Evolutionary conservation across 2,797 vertebrate species (phyloP).

Genomic region (Antennarius maculatus): DNA sequence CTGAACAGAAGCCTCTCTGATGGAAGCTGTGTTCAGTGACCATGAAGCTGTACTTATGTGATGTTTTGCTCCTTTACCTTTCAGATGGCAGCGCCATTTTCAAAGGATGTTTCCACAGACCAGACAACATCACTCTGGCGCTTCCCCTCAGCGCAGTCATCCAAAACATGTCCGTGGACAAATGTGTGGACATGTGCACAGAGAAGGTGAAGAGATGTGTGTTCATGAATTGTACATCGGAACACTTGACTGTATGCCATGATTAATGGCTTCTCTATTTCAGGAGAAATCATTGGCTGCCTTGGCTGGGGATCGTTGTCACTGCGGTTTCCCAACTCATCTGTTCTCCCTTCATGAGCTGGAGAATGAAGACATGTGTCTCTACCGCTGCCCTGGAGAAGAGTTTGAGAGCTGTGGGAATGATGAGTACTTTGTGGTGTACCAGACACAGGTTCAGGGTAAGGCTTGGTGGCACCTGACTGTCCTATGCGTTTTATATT

Average conservation of each 20-base stretch:
- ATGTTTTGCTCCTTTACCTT: conserved; percentile 40
- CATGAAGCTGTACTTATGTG: conserved; percentile 25
- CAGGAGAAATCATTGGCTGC: conserved; percentile 93
- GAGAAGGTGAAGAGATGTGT: conserved; percentile 84
- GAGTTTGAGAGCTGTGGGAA: conserved; percentile 96
- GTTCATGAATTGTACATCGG: background rate
- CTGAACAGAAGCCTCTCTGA: conserved; percentile 44
- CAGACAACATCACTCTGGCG: conserved; percentile 88
- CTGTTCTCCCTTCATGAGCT: conserved; percentile 91
- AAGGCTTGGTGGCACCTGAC: conserved; percentile 26
- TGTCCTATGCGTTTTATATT: background rate
- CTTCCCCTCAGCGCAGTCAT: conserved; percentile 86
- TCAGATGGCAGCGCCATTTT: conserved; percentile 95
- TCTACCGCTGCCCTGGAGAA: conserved; percentile 87
- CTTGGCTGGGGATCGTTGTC: conserved; percentile 87
- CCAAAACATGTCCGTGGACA: conserved; percentile 96
- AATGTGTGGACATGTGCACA: conserved; percentile 95
- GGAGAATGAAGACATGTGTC: conserved; percentile 92
- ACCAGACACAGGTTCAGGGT: conserved; percentile 99
- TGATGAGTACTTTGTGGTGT: conserved; percentile 89
- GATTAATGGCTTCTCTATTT: conserved; percentile 31
- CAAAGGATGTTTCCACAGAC: conserved; percentile 91
- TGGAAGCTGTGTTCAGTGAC: conserved; percentile 34
- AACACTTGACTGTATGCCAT: conserved; percentile 3
- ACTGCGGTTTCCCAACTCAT: conserved; percentile 91